Evolutionary conservation across 2,888 invertebrate species (phyloP).

Genomic region (Onchidella celtica): DNA sequence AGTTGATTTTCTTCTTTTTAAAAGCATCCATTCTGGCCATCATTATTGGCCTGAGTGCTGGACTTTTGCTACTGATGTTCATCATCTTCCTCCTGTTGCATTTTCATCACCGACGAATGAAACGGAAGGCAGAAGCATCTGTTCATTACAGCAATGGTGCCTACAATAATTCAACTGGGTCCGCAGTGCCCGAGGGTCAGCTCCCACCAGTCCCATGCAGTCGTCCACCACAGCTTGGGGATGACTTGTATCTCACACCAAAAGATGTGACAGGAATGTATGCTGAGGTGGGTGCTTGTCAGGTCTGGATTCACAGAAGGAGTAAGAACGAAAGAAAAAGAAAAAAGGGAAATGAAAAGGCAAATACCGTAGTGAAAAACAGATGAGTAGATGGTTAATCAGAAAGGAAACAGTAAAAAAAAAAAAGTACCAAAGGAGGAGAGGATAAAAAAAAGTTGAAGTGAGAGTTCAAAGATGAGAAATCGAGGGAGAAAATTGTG

Average conservation of each 20-base stretch:
- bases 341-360: too few species aligned
- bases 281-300: neutral
- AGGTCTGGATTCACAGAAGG: too few species aligned
- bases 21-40: slow-evolving; percentile 50
- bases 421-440: too few species aligned
- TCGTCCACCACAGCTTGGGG: slow-evolving; percentile 46
- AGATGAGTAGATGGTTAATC: too few species aligned
- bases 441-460: too few species aligned
- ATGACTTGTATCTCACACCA: slow-evolving; percentile 66
- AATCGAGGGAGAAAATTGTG: too few species aligned
- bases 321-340: too few species aligned
- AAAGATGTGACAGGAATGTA: slow-evolving; percentile 49
- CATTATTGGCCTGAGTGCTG: slow-evolving; percentile 45
- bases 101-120: neutral
- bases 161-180: slow-evolving; percentile 24
- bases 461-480: too few species aligned
- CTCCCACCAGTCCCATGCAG: slow-evolving; percentile 14
- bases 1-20: too few species aligned
- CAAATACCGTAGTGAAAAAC: too few species aligned
- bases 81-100: slow-evolving; percentile 49
- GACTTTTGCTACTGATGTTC: slow-evolving; percentile 49
- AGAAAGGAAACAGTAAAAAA: too few species aligned
- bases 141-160: slow-evolving; percentile 57
- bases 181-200: neutral
- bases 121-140: slow-evolving; percentile 26